Evolutionary conservation across 2,888 invertebrate genomes (phyloP).

Genomic region (Bibio marci): DNA sequence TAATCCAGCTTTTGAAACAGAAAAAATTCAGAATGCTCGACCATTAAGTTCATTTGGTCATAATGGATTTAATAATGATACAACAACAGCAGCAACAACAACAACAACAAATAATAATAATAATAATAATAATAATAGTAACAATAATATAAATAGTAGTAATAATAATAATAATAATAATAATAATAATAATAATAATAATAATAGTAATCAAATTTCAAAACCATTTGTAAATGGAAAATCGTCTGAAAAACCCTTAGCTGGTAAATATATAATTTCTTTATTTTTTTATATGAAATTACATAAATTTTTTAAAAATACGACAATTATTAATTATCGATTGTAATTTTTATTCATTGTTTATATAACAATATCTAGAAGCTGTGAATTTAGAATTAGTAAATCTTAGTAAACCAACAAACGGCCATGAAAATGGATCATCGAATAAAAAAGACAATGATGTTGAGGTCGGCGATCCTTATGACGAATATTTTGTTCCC

Average conservation of each 20-base stretch:
- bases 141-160: constrained; percentile 1
- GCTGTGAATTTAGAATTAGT: constrained; percentile 67
- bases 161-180: background rate
- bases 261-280: background rate
- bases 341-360: no score
- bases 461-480: constrained; percentile 48
- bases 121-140: background rate
- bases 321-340: no score
- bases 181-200: background rate
- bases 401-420: constrained; percentile 46
- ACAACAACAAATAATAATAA: constrained; percentile 2
- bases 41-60: constrained; percentile 13
- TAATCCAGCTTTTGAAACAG: constrained; percentile 12
- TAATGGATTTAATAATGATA: constrained; percentile 9
- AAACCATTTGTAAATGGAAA: background rate
- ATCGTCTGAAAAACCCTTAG: background rate
- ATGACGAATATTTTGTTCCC: constrained; percentile 72
- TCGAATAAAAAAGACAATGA: constrained; percentile 47
- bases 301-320: no score
- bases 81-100: constrained; percentile 6
- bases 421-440: constrained; percentile 36
- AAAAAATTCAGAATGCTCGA: constrained; percentile 8
- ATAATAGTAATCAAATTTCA: background rate
- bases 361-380: no score
- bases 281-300: background rate